Base-by-base conservation (phyloP, 1,140 invertebrate genomes). In the Sycophila sp. region DNA sequence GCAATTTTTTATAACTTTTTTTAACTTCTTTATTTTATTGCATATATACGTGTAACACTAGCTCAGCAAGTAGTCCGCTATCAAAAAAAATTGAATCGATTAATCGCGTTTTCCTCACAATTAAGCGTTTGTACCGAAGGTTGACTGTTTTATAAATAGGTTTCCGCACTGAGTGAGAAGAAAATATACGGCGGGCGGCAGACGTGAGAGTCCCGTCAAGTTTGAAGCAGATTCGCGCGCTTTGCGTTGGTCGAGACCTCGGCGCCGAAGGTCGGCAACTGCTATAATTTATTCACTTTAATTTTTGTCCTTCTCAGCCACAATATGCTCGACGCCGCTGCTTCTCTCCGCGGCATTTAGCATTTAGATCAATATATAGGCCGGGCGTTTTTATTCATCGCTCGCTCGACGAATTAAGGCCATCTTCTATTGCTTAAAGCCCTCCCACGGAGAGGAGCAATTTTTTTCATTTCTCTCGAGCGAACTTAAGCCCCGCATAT, bases 301-400 rank as follows among this genome's bases (percentile, higher is more conserved):
- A 19, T 55, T 55, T 32, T 32, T 32, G 30, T 17, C 7, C 30
- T 30, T 6, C 6, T 34, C 42, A 47, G 7, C 42, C 19, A n/a
- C n/a, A n/a, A n/a, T n/a, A n/a, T n/a, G n/a, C n/a, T 47, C 19
- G 4, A 40, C 38, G 19, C 8, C 42, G 19, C 42, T 6, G 19
- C 42, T 47, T 47, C 42, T 47, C 42, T 47, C 42, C n/a, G 42
- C 6, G 19, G 7, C 47, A 49, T 42, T 49, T 49, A 19, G 59
- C 28, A 42, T 49, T 62, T 49, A 65, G 26, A 65, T 65, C 63
- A 55, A 64, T n/a, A n/a, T n/a, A n/a, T 51, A 64, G 30, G 47
- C 28, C 22, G 10, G 30, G 62, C 45, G 22, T 36, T 64, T 63
- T 64, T 64, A 51, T 64, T 26, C 32, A 49, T 28, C 17, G 40